phyloP scores from a whole-genome alignment of 2,888 invertebrate species.

The Campaea margaritaria region DNA sequence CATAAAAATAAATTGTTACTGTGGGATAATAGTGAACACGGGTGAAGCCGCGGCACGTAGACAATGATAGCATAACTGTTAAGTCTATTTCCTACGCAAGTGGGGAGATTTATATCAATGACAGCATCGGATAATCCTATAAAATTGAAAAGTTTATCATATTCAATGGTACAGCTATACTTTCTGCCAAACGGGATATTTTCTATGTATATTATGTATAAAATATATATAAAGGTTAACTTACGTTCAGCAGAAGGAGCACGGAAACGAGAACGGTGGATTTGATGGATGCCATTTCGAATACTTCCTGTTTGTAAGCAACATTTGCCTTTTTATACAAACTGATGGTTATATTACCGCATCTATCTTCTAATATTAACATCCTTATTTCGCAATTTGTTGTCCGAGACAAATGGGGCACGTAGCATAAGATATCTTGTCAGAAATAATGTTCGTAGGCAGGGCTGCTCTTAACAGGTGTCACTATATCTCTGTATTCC shows the following conservation, averaged over 20 bases:
- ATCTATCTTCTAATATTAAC: slow-evolving; percentile 23
- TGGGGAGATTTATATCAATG: too few relatives aligned
- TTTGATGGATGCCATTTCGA: slow-evolving; percentile 41
- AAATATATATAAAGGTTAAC: slow-evolving; percentile 6
- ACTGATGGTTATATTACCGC: slow-evolving; percentile 27
- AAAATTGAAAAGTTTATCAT: too few relatives aligned
- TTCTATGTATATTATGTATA: too few relatives aligned
- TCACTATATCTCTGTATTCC: background rate
- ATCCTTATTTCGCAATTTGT: slow-evolving; percentile 25
- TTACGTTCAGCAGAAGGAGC: slow-evolving; percentile 42
- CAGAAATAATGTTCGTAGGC: slow-evolving; percentile 19
- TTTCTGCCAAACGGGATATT: too few relatives aligned
- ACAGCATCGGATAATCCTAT: too few relatives aligned
- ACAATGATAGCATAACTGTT: too few relatives aligned
- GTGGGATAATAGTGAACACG: too few relatives aligned
- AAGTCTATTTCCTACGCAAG: too few relatives aligned
- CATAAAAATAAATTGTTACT: too few relatives aligned
- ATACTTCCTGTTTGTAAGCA: slow-evolving; percentile 33
- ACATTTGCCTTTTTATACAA: slow-evolving; percentile 34
- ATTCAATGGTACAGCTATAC: too few relatives aligned
- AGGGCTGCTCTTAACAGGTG: slow-evolving; percentile 33
- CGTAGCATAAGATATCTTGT: slow-evolving; percentile 34
- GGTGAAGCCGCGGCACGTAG: too few relatives aligned
- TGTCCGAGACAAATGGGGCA: slow-evolving; percentile 23
- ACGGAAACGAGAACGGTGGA: slow-evolving; percentile 35